Evolutionary conservation across 2,888 invertebrate species (phyloP), one percentile per base, ranked within the genome.

Genomic region (Leptopilina drosophilae): DNA sequence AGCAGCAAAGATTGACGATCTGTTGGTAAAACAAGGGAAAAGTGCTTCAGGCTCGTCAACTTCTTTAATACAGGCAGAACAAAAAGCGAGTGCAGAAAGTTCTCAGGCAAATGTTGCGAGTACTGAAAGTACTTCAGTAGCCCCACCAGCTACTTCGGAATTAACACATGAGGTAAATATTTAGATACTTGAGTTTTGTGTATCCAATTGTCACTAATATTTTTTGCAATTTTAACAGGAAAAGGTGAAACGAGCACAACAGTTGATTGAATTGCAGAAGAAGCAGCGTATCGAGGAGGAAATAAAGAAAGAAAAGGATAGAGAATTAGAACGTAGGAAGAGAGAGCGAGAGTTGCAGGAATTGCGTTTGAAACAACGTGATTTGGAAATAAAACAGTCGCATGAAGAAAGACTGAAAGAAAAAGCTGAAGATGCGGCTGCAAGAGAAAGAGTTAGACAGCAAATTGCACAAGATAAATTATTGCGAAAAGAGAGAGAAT

Each of bases 391-490:
- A 78, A 95, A 95, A 88, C 94, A 96, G 88, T 90, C 95, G 85
- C 93, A 94, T 89, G 95, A 96, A 82, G 95, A 96, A 81, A 93
- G 96, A 66, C 94, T 95, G 86, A 95, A 94, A 79, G 97, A 97
- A 86, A 96, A 95, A 87, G 93, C 95, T 84, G 96, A 95, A 84
- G 96, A 96, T 85, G 94, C 95, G 83, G 93, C 94, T 11, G 96
- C 96, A 0, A 93, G 96, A 11, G 96, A 98, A 84, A 94, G 95
- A 77, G 95, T 98, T 20, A 92, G 95, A 80, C 95, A 95, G 78
- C 97, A 98, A 91, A 98, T 98, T 81, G 97, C 96, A 0, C 96
- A 96, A 89, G 98, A 98, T 91, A 95, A 96, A 87, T 95, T 95
- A 0, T 96, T 96, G 88, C 90, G 96, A 12, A 93, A 94, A 53